These are phyloP conservation scores for Heterodera filipjevi DNA, from an alignment of 2,888 invertebrate species.

Conservation along the genomic window DNA sequence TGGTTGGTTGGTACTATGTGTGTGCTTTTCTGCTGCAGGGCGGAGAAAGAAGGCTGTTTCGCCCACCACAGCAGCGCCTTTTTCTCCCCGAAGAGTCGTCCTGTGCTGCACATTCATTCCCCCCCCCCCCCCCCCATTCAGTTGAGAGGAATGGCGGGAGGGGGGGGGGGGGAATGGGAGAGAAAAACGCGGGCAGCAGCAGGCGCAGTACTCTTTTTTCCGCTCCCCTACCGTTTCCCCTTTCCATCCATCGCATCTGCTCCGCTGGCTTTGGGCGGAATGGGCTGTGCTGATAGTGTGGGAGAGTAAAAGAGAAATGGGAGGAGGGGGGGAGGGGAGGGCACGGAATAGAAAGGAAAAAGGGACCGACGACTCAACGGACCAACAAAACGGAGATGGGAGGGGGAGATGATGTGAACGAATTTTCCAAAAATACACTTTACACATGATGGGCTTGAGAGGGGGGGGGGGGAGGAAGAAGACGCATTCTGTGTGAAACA, in stretches of 20 bases:
- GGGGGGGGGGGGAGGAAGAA: neutral
- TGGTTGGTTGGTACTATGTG: neutral
- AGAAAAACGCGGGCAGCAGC: neutral
- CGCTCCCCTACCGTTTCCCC: conserved; percentile 11
- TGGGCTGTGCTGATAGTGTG: neutral
- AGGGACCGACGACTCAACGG: conserved; percentile 8
- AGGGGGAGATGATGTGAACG: neutral
- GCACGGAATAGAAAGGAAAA: neutral
- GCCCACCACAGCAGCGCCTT: conserved; percentile 18
- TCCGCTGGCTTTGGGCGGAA: conserved; percentile 13
- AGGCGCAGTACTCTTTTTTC: conserved; percentile 7
- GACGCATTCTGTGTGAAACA: neutral
- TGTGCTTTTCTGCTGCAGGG: neutral
- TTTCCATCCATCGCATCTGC: conserved; percentile 21
- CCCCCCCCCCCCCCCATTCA: conserved; percentile 11
- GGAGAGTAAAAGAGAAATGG: conserved; percentile 7
- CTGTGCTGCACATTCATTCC: neutral
- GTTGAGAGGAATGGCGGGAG: neutral
- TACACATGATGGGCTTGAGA: conserved; percentile 9
- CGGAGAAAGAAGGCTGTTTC: conserved; percentile 8
- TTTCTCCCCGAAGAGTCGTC: neutral
- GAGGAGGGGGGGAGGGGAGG: neutral
- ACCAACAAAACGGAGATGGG: neutral
- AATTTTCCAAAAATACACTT: conserved; percentile 2
- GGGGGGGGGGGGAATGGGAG: neutral